Percentiles rank a stretch among this genome's conserved stretches.
phyloP scores from a whole-genome alignment of 2,797 vertebrate genomes.

The Melanotaenia trifasciata region DNA sequence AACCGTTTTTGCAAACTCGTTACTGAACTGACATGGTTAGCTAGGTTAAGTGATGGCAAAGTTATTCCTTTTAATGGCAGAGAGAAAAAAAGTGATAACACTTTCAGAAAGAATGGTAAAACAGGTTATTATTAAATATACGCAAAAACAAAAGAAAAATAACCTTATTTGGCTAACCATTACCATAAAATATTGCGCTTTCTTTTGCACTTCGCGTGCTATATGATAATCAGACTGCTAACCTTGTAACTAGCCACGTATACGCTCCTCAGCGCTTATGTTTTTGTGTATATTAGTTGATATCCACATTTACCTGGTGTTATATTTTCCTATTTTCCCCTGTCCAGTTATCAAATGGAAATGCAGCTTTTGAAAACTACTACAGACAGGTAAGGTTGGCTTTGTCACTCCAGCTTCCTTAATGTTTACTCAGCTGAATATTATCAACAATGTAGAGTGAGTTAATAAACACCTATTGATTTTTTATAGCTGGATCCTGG shows the following conservation, averaged over 20 bases:
- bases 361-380: slow-evolving; percentile 91
- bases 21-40: slow-evolving; percentile 50
- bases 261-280: neutral
- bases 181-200: neutral
- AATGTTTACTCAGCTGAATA: neutral
- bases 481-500: slow-evolving; percentile 89
- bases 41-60: slow-evolving; percentile 42
- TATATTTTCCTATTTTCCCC: slow-evolving; percentile 16
- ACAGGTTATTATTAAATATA: neutral
- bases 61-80: slow-evolving; percentile 5
- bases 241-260: neutral
- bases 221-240: neutral
- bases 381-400: slow-evolving; percentile 89
- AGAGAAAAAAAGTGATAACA: neutral
- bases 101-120: fast-evolving
- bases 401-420: neutral
- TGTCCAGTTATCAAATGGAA: slow-evolving; percentile 90
- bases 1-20: slow-evolving; percentile 5
- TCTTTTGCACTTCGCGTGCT: neutral
- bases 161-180: neutral
- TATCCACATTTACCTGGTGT: neutral
- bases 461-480: neutral
- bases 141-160: neutral
- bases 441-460: neutral
- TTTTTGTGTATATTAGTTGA: neutral